phyloP scores from a whole-genome alignment of 2,888 invertebrate species.

The Tinea semifulvella region DNA sequence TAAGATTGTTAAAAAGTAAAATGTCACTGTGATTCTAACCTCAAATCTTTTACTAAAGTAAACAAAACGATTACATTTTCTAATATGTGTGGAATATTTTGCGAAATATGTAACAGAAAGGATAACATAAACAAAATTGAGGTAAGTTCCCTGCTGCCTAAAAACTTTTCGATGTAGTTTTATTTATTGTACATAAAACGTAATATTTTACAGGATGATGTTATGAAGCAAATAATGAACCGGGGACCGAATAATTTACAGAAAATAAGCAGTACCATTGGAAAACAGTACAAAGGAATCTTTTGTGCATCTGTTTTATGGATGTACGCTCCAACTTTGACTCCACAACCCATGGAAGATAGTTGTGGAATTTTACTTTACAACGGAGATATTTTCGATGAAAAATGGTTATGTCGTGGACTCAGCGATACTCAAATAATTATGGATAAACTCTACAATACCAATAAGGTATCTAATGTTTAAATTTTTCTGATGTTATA shows the following conservation, averaged over 20 bases:
- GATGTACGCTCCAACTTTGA: slow-evolving; percentile 77
- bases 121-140: slow-evolving; percentile 24
- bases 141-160: background rate
- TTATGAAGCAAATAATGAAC: slow-evolving; percentile 47
- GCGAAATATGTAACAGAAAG: slow-evolving; percentile 38
- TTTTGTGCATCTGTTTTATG: slow-evolving; percentile 76
- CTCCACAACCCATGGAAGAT: slow-evolving; percentile 74
- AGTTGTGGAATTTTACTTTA: slow-evolving; percentile 75
- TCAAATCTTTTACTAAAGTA: too few species aligned
- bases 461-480: slow-evolving; percentile 20
- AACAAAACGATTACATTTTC: too few species aligned
- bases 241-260: slow-evolving; percentile 66
- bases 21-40: too few species aligned
- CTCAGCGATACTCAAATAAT: slow-evolving; percentile 65
- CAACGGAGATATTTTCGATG: slow-evolving; percentile 89
- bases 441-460: slow-evolving; percentile 35
- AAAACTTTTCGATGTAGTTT: background rate
- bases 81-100: slow-evolving; percentile 69
- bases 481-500: too few species aligned
- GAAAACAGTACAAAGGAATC: slow-evolving; percentile 27
- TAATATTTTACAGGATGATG: slow-evolving; percentile 38
- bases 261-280: slow-evolving; percentile 27
- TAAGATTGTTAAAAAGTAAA: too few species aligned
- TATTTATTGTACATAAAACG: background rate
- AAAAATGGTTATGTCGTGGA: slow-evolving; percentile 32